Base-by-base conservation (phyloP, 2,113 vertebrate species). In the Hemibagrus wyckioides region DNA sequence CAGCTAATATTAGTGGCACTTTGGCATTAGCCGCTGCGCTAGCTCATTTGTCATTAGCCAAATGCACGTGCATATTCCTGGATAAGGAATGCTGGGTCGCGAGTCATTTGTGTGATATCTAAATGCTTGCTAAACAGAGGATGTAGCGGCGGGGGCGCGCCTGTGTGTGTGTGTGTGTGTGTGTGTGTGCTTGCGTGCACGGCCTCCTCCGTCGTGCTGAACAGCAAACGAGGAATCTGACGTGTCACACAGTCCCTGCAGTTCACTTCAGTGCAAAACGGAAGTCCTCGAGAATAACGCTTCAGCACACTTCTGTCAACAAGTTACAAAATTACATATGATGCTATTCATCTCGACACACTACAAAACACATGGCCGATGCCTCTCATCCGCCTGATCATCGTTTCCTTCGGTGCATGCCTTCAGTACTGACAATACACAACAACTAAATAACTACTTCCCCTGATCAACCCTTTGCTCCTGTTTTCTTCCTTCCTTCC, bases 171-270 rank as follows among this genome's bases (percentile, higher is more conserved):
- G 44, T 39, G 85, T 21, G 73, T 9, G 82, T 6, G 50, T 19
- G 48, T 36, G 75, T 57, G 44, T 48, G 44, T 52, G 83, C 9
- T 39, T 17, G 65, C 41, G 63, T 71, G 84, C 65, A 75, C 85
- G 88, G 88, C 88, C 88, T 86, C 83, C 85, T 86, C 44, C 71
- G 23, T 44, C 41, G 39, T 80, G 52, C 63, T n/a, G 87, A 75
- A 61, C 33, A 89, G 80, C 80, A 89, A 50, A 54, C 30, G 33
- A 56, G 85, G 19, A 50, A 83, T 89, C 81, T 79, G 88, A 89
- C 88, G 88, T 89, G 85, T 89, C 88, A 85, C 39, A 50, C 63
- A 79, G 54, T 67, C 44, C 44, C 59, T 63, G 71, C 54, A 57
- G 23, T 56, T 71, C 44, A 69, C 2, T 81, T 86, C 44, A 71